Conservation (phyloP, 1,140 invertebrate species). For the Rhopalosiphum maidis region DNA sequence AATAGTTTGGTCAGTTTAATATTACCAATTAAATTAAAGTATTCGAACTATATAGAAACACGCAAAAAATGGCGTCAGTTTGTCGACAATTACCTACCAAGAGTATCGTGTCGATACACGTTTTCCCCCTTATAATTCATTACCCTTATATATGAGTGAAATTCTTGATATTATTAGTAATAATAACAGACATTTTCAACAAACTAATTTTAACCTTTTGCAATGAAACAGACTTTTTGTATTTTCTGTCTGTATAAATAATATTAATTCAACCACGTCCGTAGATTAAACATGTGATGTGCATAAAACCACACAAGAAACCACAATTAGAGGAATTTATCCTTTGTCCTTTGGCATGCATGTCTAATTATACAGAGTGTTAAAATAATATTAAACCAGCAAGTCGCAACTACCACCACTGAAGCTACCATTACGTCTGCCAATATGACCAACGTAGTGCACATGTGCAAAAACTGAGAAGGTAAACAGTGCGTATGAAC, state of each 20-base stretch:
- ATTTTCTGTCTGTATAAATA: not conserved
- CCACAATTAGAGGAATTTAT: conserved; percentile 3
- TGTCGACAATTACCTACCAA: not conserved
- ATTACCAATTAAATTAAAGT: not conserved
- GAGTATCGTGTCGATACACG: not conserved
- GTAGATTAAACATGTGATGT: not conserved
- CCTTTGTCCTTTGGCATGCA: not conserved
- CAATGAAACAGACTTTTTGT: not conserved
- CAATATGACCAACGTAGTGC: not conserved
- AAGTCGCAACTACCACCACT: not conserved
- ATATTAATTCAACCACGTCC: not conserved
- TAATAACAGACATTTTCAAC: not conserved
- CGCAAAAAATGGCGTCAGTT: not conserved
- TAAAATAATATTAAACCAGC: not conserved
- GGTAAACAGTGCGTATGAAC: not conserved
- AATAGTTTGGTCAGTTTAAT: not conserved
- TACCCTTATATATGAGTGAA: not conserved
- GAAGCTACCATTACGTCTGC: not conserved
- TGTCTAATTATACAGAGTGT: conserved; percentile 3
- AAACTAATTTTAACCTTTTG: not conserved
- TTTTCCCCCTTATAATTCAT: not conserved
- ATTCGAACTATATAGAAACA: not conserved
- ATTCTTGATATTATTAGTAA: conserved; percentile 4
- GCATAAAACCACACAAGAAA: not conserved
- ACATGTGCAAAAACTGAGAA: not conserved